Conservation (phyloP, 2,113 vertebrate genomes). For the Butastur rufipennis region DNA sequence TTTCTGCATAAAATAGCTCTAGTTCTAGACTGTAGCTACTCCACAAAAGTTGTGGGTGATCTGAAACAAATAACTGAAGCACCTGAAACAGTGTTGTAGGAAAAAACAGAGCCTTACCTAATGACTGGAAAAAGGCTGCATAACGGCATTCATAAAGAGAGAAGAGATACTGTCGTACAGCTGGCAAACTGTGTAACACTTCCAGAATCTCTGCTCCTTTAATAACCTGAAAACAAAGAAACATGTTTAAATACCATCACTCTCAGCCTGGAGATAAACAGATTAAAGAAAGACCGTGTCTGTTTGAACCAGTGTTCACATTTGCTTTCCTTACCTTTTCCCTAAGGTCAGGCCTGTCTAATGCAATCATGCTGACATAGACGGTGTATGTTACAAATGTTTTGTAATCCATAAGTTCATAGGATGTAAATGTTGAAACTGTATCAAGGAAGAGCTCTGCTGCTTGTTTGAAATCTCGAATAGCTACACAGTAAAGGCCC, state of each 20-base stretch:
- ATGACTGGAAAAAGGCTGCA: slow-evolving; percentile 91
- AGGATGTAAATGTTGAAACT: slow-evolving; percentile 97
- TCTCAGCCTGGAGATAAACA: not conserved
- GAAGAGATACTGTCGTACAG: slow-evolving; percentile 94
- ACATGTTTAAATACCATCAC: not conserved
- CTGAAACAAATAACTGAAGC: not conserved
- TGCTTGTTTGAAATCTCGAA: slow-evolving; percentile 96
- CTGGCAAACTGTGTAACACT: slow-evolving; percentile 91
- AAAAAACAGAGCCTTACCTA: slow-evolving; percentile 78
- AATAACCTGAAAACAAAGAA: slow-evolving; percentile 81
- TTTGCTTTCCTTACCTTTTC: slow-evolving; percentile 83
- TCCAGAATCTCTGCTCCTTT: slow-evolving; percentile 98
- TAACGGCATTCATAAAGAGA: slow-evolving; percentile 96
- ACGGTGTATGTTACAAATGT: slow-evolving; percentile 98
- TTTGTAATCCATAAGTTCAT: slow-evolving; percentile 99
- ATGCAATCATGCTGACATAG: slow-evolving; percentile 98
- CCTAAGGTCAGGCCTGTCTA: slow-evolving; percentile 94
- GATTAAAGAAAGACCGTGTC: not conserved
- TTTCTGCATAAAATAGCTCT: not conserved
- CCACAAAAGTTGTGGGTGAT: not conserved
- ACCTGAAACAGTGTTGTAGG: not conserved
- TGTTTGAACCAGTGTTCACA: not conserved
- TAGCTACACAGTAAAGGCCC: slow-evolving; percentile 95
- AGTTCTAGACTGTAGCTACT: not conserved
- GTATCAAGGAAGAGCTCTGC: slow-evolving; percentile 97